These are phyloP conservation scores for Gallinago jamesoni DNA, from an alignment of 2,113 vertebrate genomes.

Conservation along the genomic window DNA sequence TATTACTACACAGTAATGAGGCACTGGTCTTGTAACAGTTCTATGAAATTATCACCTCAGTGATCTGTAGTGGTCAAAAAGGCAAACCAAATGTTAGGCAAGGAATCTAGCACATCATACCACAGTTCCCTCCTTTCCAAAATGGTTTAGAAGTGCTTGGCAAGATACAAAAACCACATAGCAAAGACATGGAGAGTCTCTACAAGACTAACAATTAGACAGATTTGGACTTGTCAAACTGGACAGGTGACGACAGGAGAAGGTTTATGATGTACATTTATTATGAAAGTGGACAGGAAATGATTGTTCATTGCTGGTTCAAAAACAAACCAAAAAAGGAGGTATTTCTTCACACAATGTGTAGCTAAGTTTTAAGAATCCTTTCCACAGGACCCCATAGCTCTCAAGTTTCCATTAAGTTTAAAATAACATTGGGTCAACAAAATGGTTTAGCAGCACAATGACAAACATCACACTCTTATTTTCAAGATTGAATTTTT, in stretches of 20 bases:
- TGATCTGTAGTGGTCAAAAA: not conserved
- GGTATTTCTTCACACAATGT: not conserved
- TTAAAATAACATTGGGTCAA: not conserved
- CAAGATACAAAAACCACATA: not conserved
- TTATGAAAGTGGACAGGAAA: constrained; percentile 14
- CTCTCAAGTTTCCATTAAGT: not conserved
- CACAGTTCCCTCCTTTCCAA: not conserved
- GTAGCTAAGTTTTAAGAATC: not conserved
- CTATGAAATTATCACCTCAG: not conserved
- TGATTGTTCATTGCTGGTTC: not conserved
- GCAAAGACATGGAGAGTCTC: not conserved
- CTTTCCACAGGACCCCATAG: not conserved
- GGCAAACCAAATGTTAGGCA: not conserved
- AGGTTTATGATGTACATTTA: not conserved
- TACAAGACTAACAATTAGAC: not conserved
- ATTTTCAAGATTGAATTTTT: not conserved
- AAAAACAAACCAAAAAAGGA: not conserved
- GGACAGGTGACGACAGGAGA: not conserved
- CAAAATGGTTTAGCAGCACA: not conserved
- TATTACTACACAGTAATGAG: not conserved
- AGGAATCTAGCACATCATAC: not conserved
- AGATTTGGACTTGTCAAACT: not conserved
- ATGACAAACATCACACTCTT: not conserved
- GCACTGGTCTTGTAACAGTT: not conserved
- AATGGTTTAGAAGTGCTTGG: not conserved